Conservation (phyloP, 2,888 invertebrate species). For the Sarcophaga carnaria region DNA sequence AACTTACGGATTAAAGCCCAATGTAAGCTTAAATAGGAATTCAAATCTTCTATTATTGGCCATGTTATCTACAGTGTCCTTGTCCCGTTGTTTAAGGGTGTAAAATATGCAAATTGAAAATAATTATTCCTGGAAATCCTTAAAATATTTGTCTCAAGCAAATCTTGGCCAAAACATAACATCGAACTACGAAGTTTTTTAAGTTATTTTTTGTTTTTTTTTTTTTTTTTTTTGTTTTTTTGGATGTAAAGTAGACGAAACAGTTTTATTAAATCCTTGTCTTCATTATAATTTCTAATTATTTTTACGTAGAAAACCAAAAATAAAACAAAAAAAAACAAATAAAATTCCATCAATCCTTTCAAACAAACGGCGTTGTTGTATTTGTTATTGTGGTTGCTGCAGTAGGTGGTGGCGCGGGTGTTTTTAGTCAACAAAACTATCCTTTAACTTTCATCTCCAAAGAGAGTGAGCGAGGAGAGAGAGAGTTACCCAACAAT, state of each 20-base stretch:
- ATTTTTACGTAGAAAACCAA: slow-evolving; percentile 52
- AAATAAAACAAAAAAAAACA: not conserved
- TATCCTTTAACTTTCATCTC: slow-evolving; percentile 51
- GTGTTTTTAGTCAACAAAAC: slow-evolving; percentile 44
- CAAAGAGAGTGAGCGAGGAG: not conserved
- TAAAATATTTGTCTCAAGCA: slow-evolving; percentile 35
- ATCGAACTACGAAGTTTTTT: not conserved
- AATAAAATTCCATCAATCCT: slow-evolving; percentile 53
- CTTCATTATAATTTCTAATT: slow-evolving; percentile 69
- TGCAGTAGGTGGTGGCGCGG: not conserved
- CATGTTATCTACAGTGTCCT: not conserved
- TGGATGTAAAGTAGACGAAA: not conserved
- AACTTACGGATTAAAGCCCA: not conserved
- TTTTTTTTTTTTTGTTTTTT: slow-evolving; percentile 10
- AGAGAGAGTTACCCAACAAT: not conserved
- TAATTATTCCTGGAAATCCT: slow-evolving; percentile 41
- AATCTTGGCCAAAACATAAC: not conserved
- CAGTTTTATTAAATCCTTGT: slow-evolving; percentile 53
- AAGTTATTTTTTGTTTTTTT: slow-evolving; percentile 10
- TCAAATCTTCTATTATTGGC: not conserved
- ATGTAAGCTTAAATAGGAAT: not conserved
- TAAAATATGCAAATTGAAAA: slow-evolving; percentile 53
- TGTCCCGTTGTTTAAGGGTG: not conserved
- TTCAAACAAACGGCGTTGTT: slow-evolving; percentile 23
- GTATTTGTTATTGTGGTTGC: slow-evolving; percentile 1